phyloP scores from a whole-genome alignment of 2,888 invertebrate genomes.

The Creontiades dilutus region DNA sequence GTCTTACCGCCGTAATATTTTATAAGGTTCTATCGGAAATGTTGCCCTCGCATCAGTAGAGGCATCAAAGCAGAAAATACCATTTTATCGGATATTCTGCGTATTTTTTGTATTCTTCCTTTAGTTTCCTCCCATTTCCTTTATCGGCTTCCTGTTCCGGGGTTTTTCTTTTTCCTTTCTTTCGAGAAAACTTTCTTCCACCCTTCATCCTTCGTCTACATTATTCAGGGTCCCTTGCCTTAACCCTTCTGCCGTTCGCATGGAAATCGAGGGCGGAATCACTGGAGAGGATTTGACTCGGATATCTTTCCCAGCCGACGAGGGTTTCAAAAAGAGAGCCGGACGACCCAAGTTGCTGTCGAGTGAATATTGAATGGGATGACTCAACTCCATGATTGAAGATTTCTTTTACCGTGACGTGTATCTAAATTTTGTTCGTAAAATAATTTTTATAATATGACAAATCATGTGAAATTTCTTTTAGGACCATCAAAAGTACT shows the following conservation, averaged over 20 bases:
- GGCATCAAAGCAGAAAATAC: neutral
- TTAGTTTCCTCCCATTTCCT: neutral
- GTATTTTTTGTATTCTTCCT: conserved; percentile 6
- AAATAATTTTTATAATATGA: no score
- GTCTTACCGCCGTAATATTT: neutral
- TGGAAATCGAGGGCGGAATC: conserved; percentile 18
- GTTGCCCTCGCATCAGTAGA: neutral
- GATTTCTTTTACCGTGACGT: no score
- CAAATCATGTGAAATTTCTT: no score
- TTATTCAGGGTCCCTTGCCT: conserved; percentile 19
- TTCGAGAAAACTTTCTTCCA: conserved; percentile 1
- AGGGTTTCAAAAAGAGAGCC: no score
- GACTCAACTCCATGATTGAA: no score
- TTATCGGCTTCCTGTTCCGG: conserved; percentile 15
- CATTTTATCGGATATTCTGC: neutral
- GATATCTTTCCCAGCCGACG: neutral
- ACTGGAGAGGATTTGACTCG: neutral
- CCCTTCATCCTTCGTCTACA: neutral
- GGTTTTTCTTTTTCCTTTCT: neutral
- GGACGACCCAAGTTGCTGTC: no score
- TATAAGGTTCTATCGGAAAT: neutral
- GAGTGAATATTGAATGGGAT: no score
- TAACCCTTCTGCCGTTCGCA: conserved; percentile 9
- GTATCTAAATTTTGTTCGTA: no score
- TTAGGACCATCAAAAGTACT: no score